phyloP scores from a whole-genome alignment of 1,140 invertebrate genomes.

The Drosophila sturtevanti region DNA sequence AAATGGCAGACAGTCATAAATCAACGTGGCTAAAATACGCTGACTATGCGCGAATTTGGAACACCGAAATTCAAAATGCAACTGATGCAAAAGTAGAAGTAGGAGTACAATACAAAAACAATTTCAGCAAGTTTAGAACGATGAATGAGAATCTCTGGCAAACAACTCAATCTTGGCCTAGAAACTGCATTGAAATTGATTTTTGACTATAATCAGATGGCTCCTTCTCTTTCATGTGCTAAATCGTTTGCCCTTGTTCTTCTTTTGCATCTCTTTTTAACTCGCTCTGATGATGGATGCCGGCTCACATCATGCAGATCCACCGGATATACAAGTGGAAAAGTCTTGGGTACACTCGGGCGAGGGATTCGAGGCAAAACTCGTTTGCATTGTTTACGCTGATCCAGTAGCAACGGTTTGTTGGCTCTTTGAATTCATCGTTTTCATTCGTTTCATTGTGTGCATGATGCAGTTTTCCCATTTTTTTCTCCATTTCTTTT shows the following conservation, averaged over 20 bases:
- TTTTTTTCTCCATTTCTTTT: slow-evolving; percentile 27
- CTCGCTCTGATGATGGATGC: slow-evolving; percentile 38
- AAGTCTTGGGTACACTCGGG: slow-evolving; percentile 89
- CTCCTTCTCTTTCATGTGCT: slow-evolving; percentile 44
- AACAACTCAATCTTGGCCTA: slow-evolving; percentile 29
- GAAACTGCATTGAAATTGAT: slow-evolving; percentile 61
- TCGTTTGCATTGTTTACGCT: slow-evolving; percentile 89
- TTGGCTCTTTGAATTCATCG: slow-evolving; percentile 53
- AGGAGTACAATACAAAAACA: neutral
- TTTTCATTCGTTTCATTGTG: slow-evolving; percentile 50
- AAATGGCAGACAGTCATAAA: neutral
- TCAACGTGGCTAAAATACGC: neutral
- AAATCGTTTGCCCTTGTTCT: slow-evolving; percentile 29
- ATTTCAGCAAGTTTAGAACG: slow-evolving; percentile 24
- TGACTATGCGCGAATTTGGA: neutral
- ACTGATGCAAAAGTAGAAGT: neutral
- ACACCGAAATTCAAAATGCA: neutral
- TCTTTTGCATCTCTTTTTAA: slow-evolving; percentile 13
- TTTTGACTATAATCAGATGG: slow-evolving; percentile 66
- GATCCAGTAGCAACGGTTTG: slow-evolving; percentile 88
- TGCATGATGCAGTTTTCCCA: slow-evolving; percentile 12
- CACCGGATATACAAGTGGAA: slow-evolving; percentile 88
- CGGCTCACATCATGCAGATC: slow-evolving; percentile 81
- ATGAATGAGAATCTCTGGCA: neutral
- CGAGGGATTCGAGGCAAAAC: slow-evolving; percentile 88